phyloP scores from a whole-genome alignment of 1,140 invertebrate genomes.

The Drosophila bocqueti region DNA sequence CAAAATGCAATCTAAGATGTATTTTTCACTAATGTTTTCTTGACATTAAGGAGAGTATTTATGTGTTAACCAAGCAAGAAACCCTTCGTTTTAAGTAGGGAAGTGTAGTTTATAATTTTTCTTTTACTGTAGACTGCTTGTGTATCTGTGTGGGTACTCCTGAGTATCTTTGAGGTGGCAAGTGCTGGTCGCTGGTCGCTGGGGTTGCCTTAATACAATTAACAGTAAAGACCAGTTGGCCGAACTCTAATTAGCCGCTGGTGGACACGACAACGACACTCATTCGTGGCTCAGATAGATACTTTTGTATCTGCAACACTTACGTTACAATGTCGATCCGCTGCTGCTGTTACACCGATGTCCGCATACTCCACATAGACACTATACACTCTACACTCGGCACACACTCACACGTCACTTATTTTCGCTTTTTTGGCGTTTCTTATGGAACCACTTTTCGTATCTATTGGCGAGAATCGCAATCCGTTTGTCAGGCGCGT shows the following conservation, averaged over 20 bases:
- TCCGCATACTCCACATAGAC: slow-evolving; percentile 65
- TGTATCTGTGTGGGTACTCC: background rate
- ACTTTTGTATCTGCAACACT: slow-evolving; percentile 44
- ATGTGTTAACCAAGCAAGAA: background rate
- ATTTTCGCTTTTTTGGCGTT: slow-evolving; percentile 38
- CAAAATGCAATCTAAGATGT: background rate
- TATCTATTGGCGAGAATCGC: slow-evolving; percentile 42
- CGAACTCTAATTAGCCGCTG: slow-evolving; percentile 64
- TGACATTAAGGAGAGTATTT: background rate
- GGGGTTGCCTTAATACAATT: slow-evolving; percentile 70
- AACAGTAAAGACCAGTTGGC: slow-evolving; percentile 81
- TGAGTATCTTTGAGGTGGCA: slow-evolving; percentile 56
- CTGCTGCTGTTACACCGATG: slow-evolving; percentile 42
- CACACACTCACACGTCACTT: slow-evolving; percentile 44
- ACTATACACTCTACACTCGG: slow-evolving; percentile 13
- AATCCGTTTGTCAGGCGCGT: slow-evolving; percentile 56
- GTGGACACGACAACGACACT: slow-evolving; percentile 17
- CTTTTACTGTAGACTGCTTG: background rate
- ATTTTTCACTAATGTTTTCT: background rate
- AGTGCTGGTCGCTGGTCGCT: slow-evolving; percentile 55
- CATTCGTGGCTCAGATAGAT: slow-evolving; percentile 27
- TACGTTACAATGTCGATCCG: slow-evolving; percentile 55
- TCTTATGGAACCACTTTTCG: slow-evolving; percentile 55
- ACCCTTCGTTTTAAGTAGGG: background rate
- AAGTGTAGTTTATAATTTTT: background rate